Conservation (phyloP, 2,888 invertebrate genomes). For the Tetranychus truncatus region DNA sequence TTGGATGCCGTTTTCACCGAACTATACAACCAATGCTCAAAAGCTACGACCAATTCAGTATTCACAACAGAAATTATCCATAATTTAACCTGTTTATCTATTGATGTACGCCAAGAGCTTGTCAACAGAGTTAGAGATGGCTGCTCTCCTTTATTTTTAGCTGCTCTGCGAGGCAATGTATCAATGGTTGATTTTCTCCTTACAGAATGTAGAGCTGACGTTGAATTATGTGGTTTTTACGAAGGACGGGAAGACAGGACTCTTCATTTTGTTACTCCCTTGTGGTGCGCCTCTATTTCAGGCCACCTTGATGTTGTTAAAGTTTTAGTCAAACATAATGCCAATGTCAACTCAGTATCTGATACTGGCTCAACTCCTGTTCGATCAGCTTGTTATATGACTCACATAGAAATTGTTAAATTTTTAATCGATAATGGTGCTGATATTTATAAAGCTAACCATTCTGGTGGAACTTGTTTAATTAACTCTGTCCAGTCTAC, state of each 20-base stretch:
- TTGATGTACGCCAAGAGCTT: constrained; percentile 45
- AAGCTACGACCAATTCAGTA: constrained; percentile 47
- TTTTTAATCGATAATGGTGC: constrained; percentile 32
- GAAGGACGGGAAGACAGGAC: constrained; percentile 64
- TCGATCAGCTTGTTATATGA: constrained; percentile 80
- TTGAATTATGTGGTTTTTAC: constrained; percentile 63
- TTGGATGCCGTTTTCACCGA: constrained; percentile 43
- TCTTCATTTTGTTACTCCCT: constrained; percentile 61
- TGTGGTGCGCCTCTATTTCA: constrained; percentile 80
- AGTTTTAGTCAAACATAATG: constrained; percentile 56
- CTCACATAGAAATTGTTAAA: constrained; percentile 55
- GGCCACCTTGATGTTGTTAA: constrained; percentile 58
- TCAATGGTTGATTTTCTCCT: constrained; percentile 70
- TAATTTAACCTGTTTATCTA: constrained; percentile 42
- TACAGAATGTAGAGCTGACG: constrained; percentile 56
- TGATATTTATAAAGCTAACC: constrained; percentile 50
- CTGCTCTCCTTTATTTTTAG: constrained; percentile 61
- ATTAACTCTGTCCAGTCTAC: constrained; percentile 80
- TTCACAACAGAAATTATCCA: constrained; percentile 41
- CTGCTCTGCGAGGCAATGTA: constrained; percentile 56
- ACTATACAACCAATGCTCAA: constrained; percentile 45
- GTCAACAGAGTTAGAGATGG: constrained; percentile 44
- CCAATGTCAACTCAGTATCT: constrained; percentile 64
- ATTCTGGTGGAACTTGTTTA: constrained; percentile 77
- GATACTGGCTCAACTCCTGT: constrained; percentile 69